phyloP scores from a whole-genome alignment of 2,888 invertebrate species.

The Idaea aversata region DNA sequence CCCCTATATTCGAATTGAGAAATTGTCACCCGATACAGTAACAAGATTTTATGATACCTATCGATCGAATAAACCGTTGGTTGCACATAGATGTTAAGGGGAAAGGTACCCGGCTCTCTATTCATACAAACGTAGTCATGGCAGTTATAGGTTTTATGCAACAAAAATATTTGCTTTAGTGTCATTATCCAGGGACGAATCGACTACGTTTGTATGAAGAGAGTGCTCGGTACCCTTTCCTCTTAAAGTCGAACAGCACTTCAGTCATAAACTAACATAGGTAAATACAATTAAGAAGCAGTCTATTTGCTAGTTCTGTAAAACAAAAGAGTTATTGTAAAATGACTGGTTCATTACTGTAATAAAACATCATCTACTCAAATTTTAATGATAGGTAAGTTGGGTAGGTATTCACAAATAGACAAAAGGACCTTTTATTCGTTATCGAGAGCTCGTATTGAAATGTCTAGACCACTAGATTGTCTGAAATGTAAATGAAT shows the following conservation, averaged over 20 bases:
- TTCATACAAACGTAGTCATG: too few species aligned
- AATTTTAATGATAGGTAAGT: not conserved
- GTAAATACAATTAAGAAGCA: too few species aligned
- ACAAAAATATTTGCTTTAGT: too few species aligned
- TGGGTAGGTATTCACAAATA: not conserved
- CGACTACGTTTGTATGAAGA: too few species aligned
- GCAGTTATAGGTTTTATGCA: too few species aligned
- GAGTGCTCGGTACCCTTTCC: too few species aligned
- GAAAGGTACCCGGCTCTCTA: too few species aligned
- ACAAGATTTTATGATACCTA: not conserved
- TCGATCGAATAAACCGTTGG: not conserved
- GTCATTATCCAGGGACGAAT: too few species aligned
- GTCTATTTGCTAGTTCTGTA: too few species aligned
- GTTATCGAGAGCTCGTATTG: not conserved
- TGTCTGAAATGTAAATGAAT: not conserved
- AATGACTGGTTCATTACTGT: not conserved
- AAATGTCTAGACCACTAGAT: not conserved
- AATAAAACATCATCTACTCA: not conserved
- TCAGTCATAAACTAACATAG: too few species aligned
- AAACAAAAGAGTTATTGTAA: too few species aligned
- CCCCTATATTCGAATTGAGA: constrained; percentile 2
- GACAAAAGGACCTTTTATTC: not conserved
- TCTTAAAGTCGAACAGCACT: too few species aligned
- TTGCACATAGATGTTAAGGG: not conserved
- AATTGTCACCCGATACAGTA: not conserved